Conservation (phyloP, 2,113 vertebrate genomes). For the Labeo catla region DNA sequence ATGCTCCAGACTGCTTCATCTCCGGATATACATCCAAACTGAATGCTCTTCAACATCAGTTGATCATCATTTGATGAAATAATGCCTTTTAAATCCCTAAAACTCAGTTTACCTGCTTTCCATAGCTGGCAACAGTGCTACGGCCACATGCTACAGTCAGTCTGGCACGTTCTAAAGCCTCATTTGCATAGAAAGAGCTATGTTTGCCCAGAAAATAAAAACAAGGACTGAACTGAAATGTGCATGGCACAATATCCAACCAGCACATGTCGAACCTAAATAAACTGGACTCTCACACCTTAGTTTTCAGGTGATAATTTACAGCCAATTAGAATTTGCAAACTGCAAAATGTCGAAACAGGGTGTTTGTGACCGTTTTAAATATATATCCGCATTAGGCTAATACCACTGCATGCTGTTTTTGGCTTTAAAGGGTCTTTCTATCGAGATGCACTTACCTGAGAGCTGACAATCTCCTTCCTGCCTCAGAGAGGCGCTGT, state of each 20-base stretch:
- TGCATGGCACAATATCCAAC: not conserved
- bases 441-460: constrained; percentile 36
- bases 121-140: not conserved
- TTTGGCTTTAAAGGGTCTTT: constrained; percentile 31
- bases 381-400: too few relatives aligned
- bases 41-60: not conserved
- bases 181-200: not conserved
- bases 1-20: not conserved
- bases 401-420: constrained; percentile 29
- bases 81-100: not conserved
- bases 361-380: constrained; percentile 46
- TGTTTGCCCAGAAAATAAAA: constrained; percentile 1
- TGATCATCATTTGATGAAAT: not conserved
- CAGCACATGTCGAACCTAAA: not conserved
- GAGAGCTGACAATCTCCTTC: constrained; percentile 42
- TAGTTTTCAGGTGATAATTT: not conserved
- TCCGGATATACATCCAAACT: not conserved
- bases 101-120: not conserved
- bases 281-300: not conserved
- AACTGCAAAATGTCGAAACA: constrained; percentile 53
- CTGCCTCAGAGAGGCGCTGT: constrained; percentile 16
- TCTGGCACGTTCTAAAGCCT: not conserved
- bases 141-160: not conserved
- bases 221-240: not conserved
- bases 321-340: not conserved